Conservation (phyloP, 2,113 vertebrate genomes). For the Gallinago paraguaiae region DNA sequence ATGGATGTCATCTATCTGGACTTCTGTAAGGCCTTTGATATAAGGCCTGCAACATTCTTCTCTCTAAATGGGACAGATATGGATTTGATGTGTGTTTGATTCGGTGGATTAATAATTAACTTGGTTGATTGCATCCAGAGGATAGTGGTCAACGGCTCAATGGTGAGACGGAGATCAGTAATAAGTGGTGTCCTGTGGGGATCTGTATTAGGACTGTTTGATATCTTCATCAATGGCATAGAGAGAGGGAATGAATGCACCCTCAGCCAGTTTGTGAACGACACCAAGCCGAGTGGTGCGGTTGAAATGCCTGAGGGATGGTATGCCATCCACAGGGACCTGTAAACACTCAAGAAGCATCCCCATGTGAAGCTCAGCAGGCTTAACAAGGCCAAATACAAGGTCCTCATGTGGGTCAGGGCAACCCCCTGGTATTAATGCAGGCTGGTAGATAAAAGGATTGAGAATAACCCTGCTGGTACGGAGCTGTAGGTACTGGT, state of each 20-base stretch:
- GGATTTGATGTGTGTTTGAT: background rate
- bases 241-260: background rate
- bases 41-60: background rate
- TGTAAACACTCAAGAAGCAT: background rate
- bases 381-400: too few species aligned
- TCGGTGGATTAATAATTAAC: background rate
- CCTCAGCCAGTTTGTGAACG: background rate
- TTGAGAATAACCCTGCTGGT: background rate
- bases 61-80: background rate
- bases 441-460: background rate
- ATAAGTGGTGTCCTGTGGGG: background rate
- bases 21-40: background rate
- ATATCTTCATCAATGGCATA: background rate
- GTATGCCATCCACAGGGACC: background rate
- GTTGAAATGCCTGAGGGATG: background rate
- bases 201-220: background rate
- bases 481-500: background rate
- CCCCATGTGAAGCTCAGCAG: background rate
- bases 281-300: too few species aligned
- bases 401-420: background rate
- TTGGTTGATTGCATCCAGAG: background rate
- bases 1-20: background rate
- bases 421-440: background rate
- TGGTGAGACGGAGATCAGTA: background rate
- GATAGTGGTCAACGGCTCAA: background rate